phyloP scores from a whole-genome alignment of 2,113 vertebrate genomes.

The Amazona vittata region DNA sequence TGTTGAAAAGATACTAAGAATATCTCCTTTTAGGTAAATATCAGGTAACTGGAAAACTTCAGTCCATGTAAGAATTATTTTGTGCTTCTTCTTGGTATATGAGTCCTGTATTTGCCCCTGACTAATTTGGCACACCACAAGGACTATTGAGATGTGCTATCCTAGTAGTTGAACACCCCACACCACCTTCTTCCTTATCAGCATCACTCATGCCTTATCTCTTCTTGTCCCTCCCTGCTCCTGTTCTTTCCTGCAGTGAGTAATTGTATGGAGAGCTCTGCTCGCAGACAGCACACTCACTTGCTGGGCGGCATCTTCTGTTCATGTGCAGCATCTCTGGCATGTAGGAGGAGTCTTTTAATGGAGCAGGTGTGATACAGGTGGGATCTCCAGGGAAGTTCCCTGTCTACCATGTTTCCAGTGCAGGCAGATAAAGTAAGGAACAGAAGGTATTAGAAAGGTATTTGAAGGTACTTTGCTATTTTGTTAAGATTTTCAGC shows the following conservation, averaged over 20 bases:
- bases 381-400: background rate
- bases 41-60: background rate
- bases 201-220: background rate
- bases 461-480: background rate
- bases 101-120: background rate
- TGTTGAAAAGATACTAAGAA: background rate
- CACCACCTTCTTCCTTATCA: background rate
- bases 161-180: background rate
- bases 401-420: background rate
- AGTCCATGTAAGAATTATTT: background rate
- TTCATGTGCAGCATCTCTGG: background rate
- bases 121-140: background rate
- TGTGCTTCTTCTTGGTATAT: background rate
- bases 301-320: background rate
- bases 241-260: background rate
- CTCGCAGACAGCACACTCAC: background rate
- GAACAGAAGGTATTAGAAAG: background rate
- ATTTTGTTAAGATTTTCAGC: background rate
- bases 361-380: accelerated
- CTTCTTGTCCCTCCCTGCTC: background rate
- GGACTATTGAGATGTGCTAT: background rate
- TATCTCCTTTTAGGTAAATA: background rate
- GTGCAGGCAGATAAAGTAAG: background rate
- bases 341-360: background rate
- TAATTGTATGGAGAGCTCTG: background rate